These are phyloP conservation scores for Psophia crepitans DNA, from an alignment of 2,113 vertebrate species.

Conservation along the genomic window DNA sequence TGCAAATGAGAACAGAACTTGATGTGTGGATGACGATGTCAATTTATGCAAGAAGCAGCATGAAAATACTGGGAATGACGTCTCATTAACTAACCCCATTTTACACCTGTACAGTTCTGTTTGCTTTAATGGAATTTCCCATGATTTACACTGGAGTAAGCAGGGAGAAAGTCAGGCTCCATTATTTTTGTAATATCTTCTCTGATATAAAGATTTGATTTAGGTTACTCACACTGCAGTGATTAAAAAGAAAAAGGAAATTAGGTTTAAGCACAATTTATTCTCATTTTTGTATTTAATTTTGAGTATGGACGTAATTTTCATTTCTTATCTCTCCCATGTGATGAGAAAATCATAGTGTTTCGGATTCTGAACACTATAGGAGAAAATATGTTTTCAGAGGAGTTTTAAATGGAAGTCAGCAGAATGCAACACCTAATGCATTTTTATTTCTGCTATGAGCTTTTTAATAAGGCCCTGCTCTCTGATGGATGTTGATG, in stretches of 20 bases:
- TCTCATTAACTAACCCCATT: not conserved
- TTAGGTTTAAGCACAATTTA: not conserved
- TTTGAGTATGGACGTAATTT: not conserved
- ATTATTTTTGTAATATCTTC: not conserved
- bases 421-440: not conserved
- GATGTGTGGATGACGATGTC: not conserved
- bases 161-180: not conserved
- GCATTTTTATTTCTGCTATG: not conserved
- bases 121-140: not conserved
- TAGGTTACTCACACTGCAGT: not conserved
- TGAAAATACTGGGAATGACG: not conserved
- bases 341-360: not conserved
- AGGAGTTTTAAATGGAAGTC: not conserved
- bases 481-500: not conserved
- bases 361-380: not conserved
- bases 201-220: not conserved
- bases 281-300: not conserved
- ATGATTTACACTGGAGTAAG: not conserved
- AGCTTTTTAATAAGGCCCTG: not conserved
- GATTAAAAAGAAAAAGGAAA: not conserved
- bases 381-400: not conserved
- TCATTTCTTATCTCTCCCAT: not conserved
- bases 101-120: not conserved
- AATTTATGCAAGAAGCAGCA: not conserved
- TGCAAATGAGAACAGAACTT: not conserved